Conservation (phyloP, 2,888 invertebrate species). For the Tigriopus californicus region DNA sequence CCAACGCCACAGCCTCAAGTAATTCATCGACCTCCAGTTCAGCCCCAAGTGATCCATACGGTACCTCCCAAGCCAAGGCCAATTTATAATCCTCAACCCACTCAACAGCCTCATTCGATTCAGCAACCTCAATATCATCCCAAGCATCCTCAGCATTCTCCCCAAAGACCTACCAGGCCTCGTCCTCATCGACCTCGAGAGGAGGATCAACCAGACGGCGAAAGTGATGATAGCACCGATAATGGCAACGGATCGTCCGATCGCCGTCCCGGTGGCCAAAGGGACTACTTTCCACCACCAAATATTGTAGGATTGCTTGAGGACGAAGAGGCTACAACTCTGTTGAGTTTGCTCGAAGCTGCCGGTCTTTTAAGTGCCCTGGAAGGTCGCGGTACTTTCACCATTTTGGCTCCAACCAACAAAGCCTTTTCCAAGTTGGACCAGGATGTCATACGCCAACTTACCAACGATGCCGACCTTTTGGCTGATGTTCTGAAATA, state of each 20-base stretch:
- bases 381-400: neutral
- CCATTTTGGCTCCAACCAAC: conserved; percentile 1
- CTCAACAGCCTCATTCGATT: too few relatives aligned
- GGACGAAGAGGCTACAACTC: neutral
- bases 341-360: neutral
- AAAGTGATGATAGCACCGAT: conserved; percentile 85
- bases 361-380: neutral
- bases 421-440: neutral
- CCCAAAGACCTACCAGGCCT: too few relatives aligned
- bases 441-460: neutral
- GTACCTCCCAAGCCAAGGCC: too few relatives aligned
- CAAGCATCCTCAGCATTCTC: too few relatives aligned
- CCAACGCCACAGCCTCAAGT: too few relatives aligned
- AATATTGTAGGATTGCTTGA: neutral
- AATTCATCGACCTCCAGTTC: too few relatives aligned
- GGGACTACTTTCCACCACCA: conserved; percentile 5
- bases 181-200: too few relatives aligned
- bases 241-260: conserved; percentile 65
- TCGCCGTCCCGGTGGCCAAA: conserved; percentile 42
- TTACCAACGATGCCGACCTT: conserved; percentile 18
- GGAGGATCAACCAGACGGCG: conserved; percentile 41
- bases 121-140: too few relatives aligned
- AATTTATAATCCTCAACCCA: too few relatives aligned
- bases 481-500: conserved; percentile 22
- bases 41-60: too few relatives aligned